phyloP scores from a whole-genome alignment of 2,888 invertebrate species.

The Caenorhabditis virilis region DNA sequence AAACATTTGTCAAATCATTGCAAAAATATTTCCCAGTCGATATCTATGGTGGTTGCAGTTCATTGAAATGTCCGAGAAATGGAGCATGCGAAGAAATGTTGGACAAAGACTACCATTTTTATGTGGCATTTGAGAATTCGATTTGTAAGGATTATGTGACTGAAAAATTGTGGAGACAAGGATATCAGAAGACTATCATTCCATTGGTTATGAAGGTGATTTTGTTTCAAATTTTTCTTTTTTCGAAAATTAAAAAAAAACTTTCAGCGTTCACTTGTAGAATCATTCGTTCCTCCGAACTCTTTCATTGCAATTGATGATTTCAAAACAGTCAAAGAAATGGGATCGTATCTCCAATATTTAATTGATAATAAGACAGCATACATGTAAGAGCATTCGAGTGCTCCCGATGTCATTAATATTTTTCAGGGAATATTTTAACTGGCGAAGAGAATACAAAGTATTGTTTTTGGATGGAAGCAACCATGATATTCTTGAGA shows the following conservation, averaged over 20 bases:
- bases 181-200: slow-evolving; percentile 55
- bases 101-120: slow-evolving; percentile 64
- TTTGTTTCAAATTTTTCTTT: too few relatives aligned
- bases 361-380: slow-evolving; percentile 70
- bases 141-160: slow-evolving; percentile 68
- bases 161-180: slow-evolving; percentile 67
- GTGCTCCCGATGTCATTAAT: not conserved
- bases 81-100: slow-evolving; percentile 55
- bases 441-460: slow-evolving; percentile 69
- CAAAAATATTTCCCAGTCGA: slow-evolving; percentile 59
- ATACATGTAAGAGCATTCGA: slow-evolving; percentile 61
- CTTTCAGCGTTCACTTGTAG: slow-evolving; percentile 53
- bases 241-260: too few relatives aligned
- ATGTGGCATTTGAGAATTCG: slow-evolving; percentile 66
- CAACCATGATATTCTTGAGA: slow-evolving; percentile 60
- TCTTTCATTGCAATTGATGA: slow-evolving; percentile 72
- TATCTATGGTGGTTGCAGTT: slow-evolving; percentile 64
- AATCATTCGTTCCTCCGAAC: slow-evolving; percentile 68
- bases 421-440: slow-evolving; percentile 70
- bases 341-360: slow-evolving; percentile 70
- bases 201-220: slow-evolving; percentile 62
- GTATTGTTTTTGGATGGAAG: slow-evolving; percentile 62
- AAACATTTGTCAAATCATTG: slow-evolving; percentile 25
- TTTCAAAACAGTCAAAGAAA: slow-evolving; percentile 69
- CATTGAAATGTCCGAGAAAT: slow-evolving; percentile 53